Evolutionary conservation across 2,888 invertebrate genomes (phyloP), one percentile per base, ranked within the genome.

Genomic region (Orthonevra nobilis): DNA sequence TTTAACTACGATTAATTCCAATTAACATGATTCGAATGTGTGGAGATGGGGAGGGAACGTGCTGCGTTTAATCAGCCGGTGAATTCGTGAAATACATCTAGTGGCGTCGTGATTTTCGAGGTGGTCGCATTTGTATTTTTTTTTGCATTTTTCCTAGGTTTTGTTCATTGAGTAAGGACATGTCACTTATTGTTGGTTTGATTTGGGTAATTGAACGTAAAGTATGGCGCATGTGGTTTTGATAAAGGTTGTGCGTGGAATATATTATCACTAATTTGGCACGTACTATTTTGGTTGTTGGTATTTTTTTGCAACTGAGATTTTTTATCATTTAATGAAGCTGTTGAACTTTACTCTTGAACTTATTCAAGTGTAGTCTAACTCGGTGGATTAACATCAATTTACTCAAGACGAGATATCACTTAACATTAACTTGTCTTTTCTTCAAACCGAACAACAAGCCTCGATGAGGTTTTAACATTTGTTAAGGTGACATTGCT

Each of bases 21-120:
- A 23, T 23, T 4, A 4, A 23, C 23, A 23, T 23, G 3, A 23
- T 23, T 23, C 5, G 23, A 4, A 23, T 23, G 23, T 23, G 5
- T 5, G 23, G 3, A 3, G 5, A 3, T 23, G 23, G 23, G 23
- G 3, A 23, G 5, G 5, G 23, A 4, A 4, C 23, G 23, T 3
- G 3, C 5, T 23, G 3, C 23, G 23, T 23, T 23, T 23, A 66
- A 54, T 66, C 66, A 66, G 34, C 12, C 44, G 19, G 44, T 4
- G 12, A 12, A 36, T 28, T 56, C 66, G 46, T 54, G 66, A 54
- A 66, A 66, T 56, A 36, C 66, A 66, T 3, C 46, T 44, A 12
- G 15, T 36, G 19, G 17, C 36, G 20, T 56, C 56, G 46, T 56
- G 54, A 36, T 46, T 28, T 20, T 50, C 9, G 19, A 17, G 23